Percentiles rank a stretch among this genome's conserved stretches.
Conservation (phyloP, 1,140 invertebrate species). For the Delia radicum region DNA sequence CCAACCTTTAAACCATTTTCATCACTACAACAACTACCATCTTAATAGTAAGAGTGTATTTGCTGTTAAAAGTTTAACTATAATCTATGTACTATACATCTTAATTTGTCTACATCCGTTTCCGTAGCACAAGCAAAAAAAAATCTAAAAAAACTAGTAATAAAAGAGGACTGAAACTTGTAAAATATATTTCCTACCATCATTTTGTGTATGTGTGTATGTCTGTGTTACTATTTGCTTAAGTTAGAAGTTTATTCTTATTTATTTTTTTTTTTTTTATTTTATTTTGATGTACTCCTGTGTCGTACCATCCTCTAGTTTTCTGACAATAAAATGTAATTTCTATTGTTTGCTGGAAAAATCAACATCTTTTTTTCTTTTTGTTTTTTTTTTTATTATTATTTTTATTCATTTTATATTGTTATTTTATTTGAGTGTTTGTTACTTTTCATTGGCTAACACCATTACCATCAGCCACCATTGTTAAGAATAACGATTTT, state of each 20-base stretch:
- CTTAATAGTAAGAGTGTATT: not conserved
- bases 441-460: not conserved
- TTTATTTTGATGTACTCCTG: not conserved
- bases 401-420: not conserved
- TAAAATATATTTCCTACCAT: too few species aligned
- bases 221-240: not conserved
- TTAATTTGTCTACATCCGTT: conserved; percentile 16
- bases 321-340: not conserved
- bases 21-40: not conserved
- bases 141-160: too few species aligned
- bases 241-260: not conserved
- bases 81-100: not conserved
- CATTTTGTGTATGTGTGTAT: too few species aligned
- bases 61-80: not conserved
- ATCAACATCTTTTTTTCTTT: not conserved
- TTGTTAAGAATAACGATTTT: not conserved
- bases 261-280: not conserved
- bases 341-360: not conserved
- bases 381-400: not conserved
- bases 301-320: not conserved
- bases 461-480: not conserved
- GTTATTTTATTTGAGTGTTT: not conserved
- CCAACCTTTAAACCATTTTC: too few species aligned
- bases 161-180: too few species aligned
- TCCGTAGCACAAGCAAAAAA: too few species aligned